These are phyloP conservation scores for Stegophylla sp. DNA, from an alignment of 2,888 invertebrate species.

Conservation along the genomic window DNA sequence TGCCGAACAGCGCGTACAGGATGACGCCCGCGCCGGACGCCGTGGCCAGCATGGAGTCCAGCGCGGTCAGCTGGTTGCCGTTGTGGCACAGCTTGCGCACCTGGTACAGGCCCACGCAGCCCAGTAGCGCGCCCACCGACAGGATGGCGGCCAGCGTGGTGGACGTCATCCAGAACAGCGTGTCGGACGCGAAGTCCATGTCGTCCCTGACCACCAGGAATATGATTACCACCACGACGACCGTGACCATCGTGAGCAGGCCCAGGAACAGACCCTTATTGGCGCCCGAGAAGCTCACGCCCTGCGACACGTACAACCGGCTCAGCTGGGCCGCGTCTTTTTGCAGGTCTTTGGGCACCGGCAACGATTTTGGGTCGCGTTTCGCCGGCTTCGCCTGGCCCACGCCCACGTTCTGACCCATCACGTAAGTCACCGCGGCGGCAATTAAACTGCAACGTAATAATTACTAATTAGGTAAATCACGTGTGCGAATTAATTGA, in stretches of 20 bases:
- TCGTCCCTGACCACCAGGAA: constrained; percentile 69
- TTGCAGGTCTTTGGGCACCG: constrained; percentile 64
- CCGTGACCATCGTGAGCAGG: constrained; percentile 68
- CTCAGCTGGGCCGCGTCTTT: constrained; percentile 63
- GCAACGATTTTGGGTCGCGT: constrained; percentile 62
- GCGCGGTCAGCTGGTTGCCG: constrained; percentile 63
- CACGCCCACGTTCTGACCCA: constrained; percentile 68
- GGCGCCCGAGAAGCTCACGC: constrained; percentile 64
- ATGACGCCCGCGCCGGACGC: constrained; percentile 67
- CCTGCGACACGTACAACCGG: constrained; percentile 60
- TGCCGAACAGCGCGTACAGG: constrained; percentile 67
- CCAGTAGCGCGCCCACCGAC: constrained; percentile 65
- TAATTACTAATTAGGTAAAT: no score
- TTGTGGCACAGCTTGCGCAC: constrained; percentile 66
- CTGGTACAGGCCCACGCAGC: constrained; percentile 65
- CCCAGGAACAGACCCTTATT: constrained; percentile 69
- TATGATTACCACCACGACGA: constrained; percentile 68
- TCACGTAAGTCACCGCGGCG: constrained; percentile 69
- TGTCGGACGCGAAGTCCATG: constrained; percentile 66
- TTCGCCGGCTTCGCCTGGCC: constrained; percentile 63
- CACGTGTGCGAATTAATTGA: no score
- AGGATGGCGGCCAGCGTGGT: constrained; percentile 67
- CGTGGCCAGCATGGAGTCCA: constrained; percentile 66
- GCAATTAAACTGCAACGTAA: constrained; percentile 66
- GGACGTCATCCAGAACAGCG: constrained; percentile 67